Percentiles rank a stretch among this genome's conserved stretches.
phyloP scores from a whole-genome alignment of 2,888 invertebrate species.

The Pseudanteris insignis region DNA sequence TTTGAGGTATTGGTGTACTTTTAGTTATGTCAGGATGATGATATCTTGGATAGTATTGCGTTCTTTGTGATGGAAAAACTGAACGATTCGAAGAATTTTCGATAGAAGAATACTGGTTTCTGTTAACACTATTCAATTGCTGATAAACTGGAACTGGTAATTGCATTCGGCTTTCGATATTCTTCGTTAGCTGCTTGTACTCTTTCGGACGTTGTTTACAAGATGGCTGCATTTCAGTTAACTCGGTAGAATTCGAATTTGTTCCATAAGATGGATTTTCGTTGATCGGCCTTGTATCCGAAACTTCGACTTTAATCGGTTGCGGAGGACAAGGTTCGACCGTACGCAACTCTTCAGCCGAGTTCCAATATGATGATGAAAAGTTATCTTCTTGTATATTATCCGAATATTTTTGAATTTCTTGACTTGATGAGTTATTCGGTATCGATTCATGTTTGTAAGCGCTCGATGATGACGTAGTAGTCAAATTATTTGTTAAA shows the following conservation, averaged over 20 bases:
- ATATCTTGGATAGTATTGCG: slow-evolving; percentile 62
- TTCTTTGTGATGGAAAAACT: slow-evolving; percentile 51
- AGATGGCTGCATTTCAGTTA: slow-evolving; percentile 62
- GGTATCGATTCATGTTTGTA: slow-evolving; percentile 45
- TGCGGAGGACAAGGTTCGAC: slow-evolving; percentile 61
- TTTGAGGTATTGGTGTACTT: slow-evolving; percentile 58
- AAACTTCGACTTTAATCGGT: slow-evolving; percentile 62
- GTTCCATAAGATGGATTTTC: slow-evolving; percentile 48
- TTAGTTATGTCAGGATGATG: slow-evolving; percentile 63
- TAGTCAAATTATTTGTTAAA: slow-evolving; percentile 50
- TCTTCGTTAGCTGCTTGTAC: slow-evolving; percentile 50
- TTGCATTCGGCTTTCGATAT: slow-evolving; percentile 48
- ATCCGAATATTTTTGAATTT: slow-evolving; percentile 28
- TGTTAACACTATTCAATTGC: slow-evolving; percentile 55
- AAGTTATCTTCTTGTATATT: slow-evolving; percentile 43
- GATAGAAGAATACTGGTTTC: slow-evolving; percentile 51
- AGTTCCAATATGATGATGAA: slow-evolving; percentile 54
- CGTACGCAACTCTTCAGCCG: slow-evolving; percentile 49
- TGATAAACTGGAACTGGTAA: slow-evolving; percentile 59
- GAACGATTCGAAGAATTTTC: slow-evolving; percentile 48
- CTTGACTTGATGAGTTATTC: slow-evolving; percentile 18
- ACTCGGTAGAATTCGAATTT: slow-evolving; percentile 49
- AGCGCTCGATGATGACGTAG: slow-evolving; percentile 31
- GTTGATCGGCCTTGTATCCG: slow-evolving; percentile 61
- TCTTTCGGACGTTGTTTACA: slow-evolving; percentile 47